These are phyloP conservation scores for Hetaerina titia DNA, from an alignment of 2,888 invertebrate species.

Conservation along the genomic window DNA sequence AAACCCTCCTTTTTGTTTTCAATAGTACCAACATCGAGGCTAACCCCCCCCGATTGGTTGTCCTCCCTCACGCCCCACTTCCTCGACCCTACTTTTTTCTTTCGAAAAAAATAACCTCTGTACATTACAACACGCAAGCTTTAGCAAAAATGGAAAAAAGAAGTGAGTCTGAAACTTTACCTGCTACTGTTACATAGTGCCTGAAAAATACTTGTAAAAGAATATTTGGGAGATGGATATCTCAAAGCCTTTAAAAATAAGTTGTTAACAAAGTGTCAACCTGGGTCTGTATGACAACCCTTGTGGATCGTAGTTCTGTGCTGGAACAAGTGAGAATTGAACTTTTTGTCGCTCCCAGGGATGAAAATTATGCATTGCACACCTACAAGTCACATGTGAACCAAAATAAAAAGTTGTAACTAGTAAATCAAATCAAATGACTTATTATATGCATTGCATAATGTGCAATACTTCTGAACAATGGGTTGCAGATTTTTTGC, in stretches of 20 bases:
- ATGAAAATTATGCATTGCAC: constrained; percentile 38
- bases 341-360: constrained; percentile 45
- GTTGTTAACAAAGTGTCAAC: constrained; percentile 45
- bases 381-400: constrained; percentile 45
- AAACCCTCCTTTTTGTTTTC: not conserved
- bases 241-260: constrained; percentile 62
- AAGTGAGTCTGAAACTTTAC: constrained; percentile 42
- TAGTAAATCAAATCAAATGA: constrained; percentile 40
- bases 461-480: constrained; percentile 61
- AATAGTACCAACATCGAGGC: not conserved
- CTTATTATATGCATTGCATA: constrained; percentile 35
- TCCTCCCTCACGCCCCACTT: not conserved
- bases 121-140: constrained; percentile 44
- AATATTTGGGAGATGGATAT: constrained; percentile 41
- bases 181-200: constrained; percentile 66
- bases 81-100: not conserved
- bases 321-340: constrained; percentile 36
- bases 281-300: not conserved
- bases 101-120: not conserved
- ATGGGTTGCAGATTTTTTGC: constrained; percentile 49
- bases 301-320: constrained; percentile 39
- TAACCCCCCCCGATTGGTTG: not conserved
- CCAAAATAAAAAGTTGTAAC: constrained; percentile 40
- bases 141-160: constrained; percentile 56
- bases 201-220: constrained; percentile 64